phyloP scores from a whole-genome alignment of 2,888 invertebrate genomes.

The Drosophila trichaetosa region DNA sequence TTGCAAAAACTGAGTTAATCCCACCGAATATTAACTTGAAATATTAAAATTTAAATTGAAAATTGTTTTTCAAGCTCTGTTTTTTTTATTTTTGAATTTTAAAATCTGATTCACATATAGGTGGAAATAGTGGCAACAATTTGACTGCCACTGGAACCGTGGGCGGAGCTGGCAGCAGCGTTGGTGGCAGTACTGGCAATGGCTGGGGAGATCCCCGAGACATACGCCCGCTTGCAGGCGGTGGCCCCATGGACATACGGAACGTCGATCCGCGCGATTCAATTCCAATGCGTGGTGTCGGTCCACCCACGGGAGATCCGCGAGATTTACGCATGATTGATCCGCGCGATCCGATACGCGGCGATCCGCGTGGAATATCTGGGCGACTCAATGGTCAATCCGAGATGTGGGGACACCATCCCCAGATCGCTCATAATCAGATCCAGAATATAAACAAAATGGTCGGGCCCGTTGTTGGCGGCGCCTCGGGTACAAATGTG shows the following conservation, averaged over 20 bases:
- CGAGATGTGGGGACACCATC: slow-evolving; percentile 92
- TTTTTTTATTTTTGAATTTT: background rate
- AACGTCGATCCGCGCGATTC: slow-evolving; percentile 86
- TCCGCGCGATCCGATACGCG: slow-evolving; percentile 87
- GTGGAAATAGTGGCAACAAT: slow-evolving; percentile 53
- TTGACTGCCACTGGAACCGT: slow-evolving; percentile 51
- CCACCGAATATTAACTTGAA: background rate
- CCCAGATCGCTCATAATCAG: slow-evolving; percentile 83
- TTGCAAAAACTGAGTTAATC: background rate
- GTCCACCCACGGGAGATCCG: slow-evolving; percentile 82
- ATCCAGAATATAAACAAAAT: slow-evolving; percentile 85
- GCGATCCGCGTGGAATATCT: slow-evolving; percentile 91
- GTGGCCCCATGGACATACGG: slow-evolving; percentile 86
- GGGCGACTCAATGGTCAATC: slow-evolving; percentile 92
- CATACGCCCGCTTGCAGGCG: slow-evolving; percentile 84
- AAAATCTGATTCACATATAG: slow-evolving; percentile 25
- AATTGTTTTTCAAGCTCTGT: background rate
- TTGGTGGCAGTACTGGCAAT: slow-evolving; percentile 83
- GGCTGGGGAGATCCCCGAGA: slow-evolving; percentile 88
- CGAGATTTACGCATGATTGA: slow-evolving; percentile 85
- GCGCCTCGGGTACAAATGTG: slow-evolving; percentile 79
- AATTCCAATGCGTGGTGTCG: slow-evolving; percentile 77
- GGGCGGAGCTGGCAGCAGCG: slow-evolving; percentile 59
- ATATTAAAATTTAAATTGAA: background rate
- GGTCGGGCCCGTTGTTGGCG: slow-evolving; percentile 85